Evolutionary conservation across 2,888 invertebrate species (phyloP).

Genomic region (Timema podura): DNA sequence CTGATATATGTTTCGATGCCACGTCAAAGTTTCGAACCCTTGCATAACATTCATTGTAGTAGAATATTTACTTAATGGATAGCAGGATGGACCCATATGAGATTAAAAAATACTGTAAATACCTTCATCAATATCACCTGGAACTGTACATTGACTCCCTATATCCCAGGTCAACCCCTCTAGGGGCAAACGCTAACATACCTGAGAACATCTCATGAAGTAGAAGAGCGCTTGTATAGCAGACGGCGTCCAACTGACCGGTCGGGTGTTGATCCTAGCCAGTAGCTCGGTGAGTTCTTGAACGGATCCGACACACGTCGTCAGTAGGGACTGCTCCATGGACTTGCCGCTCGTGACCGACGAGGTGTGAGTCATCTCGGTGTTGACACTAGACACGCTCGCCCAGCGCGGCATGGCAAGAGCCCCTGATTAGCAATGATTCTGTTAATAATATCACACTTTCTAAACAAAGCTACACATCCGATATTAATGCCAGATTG

Average conservation of each 20-base stretch:
- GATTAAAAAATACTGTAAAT: too few species aligned
- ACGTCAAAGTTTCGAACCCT: too few species aligned
- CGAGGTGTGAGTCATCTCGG: constrained; percentile 29
- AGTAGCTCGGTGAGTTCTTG: constrained; percentile 70
- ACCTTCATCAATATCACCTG: too few species aligned
- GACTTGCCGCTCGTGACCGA: constrained; percentile 38
- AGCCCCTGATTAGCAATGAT: constrained; percentile 57
- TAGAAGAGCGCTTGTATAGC: constrained; percentile 81
- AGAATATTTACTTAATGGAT: too few species aligned
- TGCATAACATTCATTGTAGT: too few species aligned
- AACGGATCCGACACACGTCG: constrained; percentile 84
- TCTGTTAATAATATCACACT: neutral
- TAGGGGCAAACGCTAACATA: too few species aligned
- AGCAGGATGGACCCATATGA: too few species aligned
- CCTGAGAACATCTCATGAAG: constrained; percentile 88
- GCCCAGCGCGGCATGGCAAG: constrained; percentile 82
- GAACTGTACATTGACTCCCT: too few species aligned
- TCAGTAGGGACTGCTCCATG: constrained; percentile 68
- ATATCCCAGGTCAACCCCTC: too few species aligned
- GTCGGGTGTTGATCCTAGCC: constrained; percentile 48
- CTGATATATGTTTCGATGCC: too few species aligned
- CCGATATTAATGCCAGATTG: too few species aligned
- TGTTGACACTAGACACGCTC: constrained; percentile 38
- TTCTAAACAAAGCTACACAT: too few species aligned
- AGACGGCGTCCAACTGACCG: constrained; percentile 45